Conservation (phyloP, 1,140 invertebrate species). For the Colletes latitarsis region DNA sequence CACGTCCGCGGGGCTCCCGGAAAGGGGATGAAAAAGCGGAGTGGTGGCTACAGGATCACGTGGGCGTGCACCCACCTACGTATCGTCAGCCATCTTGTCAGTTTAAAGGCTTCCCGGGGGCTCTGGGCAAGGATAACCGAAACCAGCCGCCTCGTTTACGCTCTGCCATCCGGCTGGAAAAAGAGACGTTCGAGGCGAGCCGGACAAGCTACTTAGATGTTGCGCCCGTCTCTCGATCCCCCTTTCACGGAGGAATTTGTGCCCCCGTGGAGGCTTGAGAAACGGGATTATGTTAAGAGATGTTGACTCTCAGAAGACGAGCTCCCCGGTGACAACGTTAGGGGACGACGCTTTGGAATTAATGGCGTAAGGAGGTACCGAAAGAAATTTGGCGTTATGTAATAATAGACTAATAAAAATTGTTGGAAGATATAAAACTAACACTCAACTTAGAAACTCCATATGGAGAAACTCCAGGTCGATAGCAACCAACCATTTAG, state of each 20-base stretch:
- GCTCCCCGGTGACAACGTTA: no score
- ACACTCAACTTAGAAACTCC: no score
- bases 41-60: conserved; percentile 66
- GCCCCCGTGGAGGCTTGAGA: background rate
- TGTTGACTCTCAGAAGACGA: background rate
- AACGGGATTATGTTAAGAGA: background rate
- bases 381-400: no score
- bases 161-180: background rate
- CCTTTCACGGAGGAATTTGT: background rate
- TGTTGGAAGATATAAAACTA: no score
- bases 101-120: conserved; percentile 52
- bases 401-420: no score
- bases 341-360: no score
- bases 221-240: background rate
- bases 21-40: conserved; percentile 56
- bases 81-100: conserved; percentile 61
- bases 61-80: conserved; percentile 58
- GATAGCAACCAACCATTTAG: no score
- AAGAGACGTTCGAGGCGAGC: background rate
- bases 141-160: conserved; percentile 38
- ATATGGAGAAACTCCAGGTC: no score
- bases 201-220: background rate
- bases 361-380: no score
- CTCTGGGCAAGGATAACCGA: conserved; percentile 47
- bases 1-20: background rate